Conservation (phyloP, 2,888 invertebrate genomes). For the Hydrotaea cyrtoneurina region DNA sequence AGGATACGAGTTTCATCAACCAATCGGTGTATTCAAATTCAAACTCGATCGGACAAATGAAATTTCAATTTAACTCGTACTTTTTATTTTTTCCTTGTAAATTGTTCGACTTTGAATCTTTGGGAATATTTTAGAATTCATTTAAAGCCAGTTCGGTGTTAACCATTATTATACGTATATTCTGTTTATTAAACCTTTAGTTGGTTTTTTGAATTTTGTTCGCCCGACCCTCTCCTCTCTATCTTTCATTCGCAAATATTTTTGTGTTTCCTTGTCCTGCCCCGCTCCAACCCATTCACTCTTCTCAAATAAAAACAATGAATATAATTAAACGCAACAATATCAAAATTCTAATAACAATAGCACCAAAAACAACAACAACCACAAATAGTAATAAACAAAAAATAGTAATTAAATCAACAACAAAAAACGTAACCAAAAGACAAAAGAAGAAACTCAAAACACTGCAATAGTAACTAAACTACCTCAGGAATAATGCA, state of each 20-base stretch:
- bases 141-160: constrained; percentile 6
- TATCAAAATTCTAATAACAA: neutral
- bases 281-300: neutral
- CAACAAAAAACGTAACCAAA: constrained; percentile 64
- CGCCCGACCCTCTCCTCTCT: too few relatives aligned
- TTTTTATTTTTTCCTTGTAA: too few relatives aligned
- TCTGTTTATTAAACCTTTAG: constrained; percentile 7
- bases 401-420: constrained; percentile 56
- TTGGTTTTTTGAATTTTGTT: constrained; percentile 15
- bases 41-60: too few relatives aligned
- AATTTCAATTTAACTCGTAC: too few relatives aligned
- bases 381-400: constrained; percentile 50
- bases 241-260: too few relatives aligned
- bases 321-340: constrained; percentile 21
- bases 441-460: constrained; percentile 64
- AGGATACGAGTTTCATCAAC: too few relatives aligned
- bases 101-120: too few relatives aligned
- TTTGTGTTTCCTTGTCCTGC: neutral
- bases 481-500: constrained; percentile 79
- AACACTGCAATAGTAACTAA: constrained; percentile 80
- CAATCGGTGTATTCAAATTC: neutral
- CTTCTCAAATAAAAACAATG: constrained; percentile 6
- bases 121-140: too few relatives aligned
- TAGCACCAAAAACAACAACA: constrained; percentile 35
- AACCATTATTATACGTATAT: neutral